Evolutionary conservation across 2,888 invertebrate species (phyloP).

Genomic region (Oscheius sp.): DNA sequence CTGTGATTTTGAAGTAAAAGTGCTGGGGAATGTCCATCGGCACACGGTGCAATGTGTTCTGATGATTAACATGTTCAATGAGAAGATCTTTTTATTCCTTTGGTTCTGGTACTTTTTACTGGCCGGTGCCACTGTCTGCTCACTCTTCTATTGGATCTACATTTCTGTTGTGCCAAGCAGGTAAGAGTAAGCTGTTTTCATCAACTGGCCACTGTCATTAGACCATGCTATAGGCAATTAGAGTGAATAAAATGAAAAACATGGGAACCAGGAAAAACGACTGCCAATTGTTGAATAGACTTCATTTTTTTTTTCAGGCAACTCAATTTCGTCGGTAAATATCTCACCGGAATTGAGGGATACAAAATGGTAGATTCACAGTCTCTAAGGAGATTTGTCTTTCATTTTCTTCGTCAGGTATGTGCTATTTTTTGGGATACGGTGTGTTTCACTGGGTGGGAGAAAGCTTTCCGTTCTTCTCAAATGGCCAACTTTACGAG

Average conservation of each 20-base stretch:
- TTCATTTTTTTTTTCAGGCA: slow-evolving; percentile 61
- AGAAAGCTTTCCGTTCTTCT: background rate
- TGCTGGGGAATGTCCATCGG: slow-evolving; percentile 72
- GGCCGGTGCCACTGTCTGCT: slow-evolving; percentile 72
- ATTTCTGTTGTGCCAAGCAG: slow-evolving; percentile 72
- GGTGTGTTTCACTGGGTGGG: no score
- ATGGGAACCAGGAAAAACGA: background rate
- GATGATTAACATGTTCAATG: slow-evolving; percentile 73
- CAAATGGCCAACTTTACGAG: background rate
- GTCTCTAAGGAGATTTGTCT: slow-evolving; percentile 71
- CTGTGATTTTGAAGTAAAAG: slow-evolving; percentile 74
- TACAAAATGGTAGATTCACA: slow-evolving; percentile 74
- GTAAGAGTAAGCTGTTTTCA: slow-evolving; percentile 42
- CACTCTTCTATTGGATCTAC: slow-evolving; percentile 73
- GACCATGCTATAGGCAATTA: background rate
- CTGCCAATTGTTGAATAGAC: slow-evolving; percentile 5
- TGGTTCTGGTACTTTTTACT: slow-evolving; percentile 73
- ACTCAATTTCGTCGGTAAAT: slow-evolving; percentile 73
- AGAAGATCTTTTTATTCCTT: slow-evolving; percentile 73
- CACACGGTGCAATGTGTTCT: slow-evolving; percentile 73
- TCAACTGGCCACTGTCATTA: background rate
- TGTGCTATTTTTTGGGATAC: background rate
- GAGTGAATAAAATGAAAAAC: background rate
- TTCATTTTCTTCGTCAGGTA: slow-evolving; percentile 71
- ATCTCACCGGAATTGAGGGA: slow-evolving; percentile 73